Base-by-base conservation (phyloP, 2,888 invertebrate species). In the Tipula unca region DNA sequence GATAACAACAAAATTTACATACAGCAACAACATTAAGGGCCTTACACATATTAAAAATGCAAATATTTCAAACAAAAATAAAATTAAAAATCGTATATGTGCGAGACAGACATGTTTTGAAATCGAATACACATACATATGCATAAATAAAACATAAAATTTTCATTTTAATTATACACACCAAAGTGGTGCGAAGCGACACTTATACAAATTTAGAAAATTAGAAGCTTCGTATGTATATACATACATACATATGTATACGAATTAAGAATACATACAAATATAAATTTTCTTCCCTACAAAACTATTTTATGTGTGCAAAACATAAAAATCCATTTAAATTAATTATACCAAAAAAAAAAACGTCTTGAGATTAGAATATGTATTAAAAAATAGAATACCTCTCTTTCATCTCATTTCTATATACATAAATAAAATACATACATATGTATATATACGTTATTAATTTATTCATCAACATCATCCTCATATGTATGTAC, bases 391-490 rank as follows among this genome's bases (percentile, higher is more conserved):
- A 69, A 25, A 69, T 69, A 69, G 69, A 69, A 10, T 48, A 13
- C 20, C 25, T 69, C 69, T 69, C 69, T 20, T 25, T 25, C 69
- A 10, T 69, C 25, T 69, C 25, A 69, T 69, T 6, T 25, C 25
- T 25, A 69, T 48, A 17, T 48, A 48, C n/a, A n/a, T 20, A 48
- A 17, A 48, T 17, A 1, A 39, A 2, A 39, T 10, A 6, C 39
- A n/a, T 54, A 25, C 69, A 25, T 54, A 54, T n/a, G 17, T 17
- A 17, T 17, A 3, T 54, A 69, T 69, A 25, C 69, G 17, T 48
- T 48, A 69, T 69, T 69, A 69, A 69, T 69, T 69, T 69, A 69
- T 69, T 69, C 69, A 69, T 69, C 69, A 69, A 69, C 25, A 69
- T 69, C 69, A 69, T 69, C 69, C 69, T 20, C 69, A 54, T 17